Base-by-base conservation (phyloP, 2,888 invertebrate genomes). In the Glyphotaelius pellucidus region DNA sequence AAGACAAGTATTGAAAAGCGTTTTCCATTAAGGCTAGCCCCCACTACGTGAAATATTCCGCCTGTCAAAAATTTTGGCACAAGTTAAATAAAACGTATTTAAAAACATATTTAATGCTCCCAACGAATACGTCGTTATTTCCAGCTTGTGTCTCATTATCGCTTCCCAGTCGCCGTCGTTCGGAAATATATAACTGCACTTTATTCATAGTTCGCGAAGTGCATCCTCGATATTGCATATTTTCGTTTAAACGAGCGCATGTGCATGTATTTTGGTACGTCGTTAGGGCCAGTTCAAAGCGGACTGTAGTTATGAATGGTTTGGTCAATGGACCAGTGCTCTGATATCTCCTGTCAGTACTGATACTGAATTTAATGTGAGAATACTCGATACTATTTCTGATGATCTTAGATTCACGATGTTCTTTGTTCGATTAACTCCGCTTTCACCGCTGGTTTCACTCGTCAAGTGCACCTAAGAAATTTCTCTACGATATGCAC, bases 121-220 rank as follows among this genome's bases (percentile, higher is more conserved):
- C 38, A 42, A 31, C 25, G 52, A 90, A 90, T 67, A 30, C 30
- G 67, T 90, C 52, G 84, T 90, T 90, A 83, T 84, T 83, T 83
- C 83, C 31, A 42, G 31, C 52, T 38, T 32, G 42, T 32, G 31
- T 52, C 81, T 90, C 90, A 84, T 90, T 84, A 90, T n/a, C 52
- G 52, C 47, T 81, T 30, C 52, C 83, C 83, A 67, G 52, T 67
- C 47, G n/a, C 84, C 30, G 42, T 25, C 52, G 67, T 67, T 67
- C 67, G 67, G 25, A 25, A 52, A 52, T 31, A 11, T 47, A 42
- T 86, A 42, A 86, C 86, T 30, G 86, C 38, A 86, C 86, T 86
- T 83, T 86, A 86, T 42, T 86, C 35, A n/a, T 86, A 86, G 86
- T 86, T 86, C 86, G 42, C 86, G n/a, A 86, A 86, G 47, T 86